phyloP scores from a whole-genome alignment of 2,113 vertebrate genomes.

The Melanocharis versteri region DNA sequence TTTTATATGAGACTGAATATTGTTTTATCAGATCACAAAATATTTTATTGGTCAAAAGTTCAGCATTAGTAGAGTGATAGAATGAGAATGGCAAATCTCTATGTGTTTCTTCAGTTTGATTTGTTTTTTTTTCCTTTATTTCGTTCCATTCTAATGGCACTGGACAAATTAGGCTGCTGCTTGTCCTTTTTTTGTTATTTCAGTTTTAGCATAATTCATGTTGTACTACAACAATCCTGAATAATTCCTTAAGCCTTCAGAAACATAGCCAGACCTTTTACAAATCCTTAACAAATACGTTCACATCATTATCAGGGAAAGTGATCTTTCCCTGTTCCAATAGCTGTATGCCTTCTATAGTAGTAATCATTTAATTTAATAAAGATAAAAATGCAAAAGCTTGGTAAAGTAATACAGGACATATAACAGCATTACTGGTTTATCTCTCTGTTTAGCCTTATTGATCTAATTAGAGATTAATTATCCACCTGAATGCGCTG shows the following conservation, averaged over 20 bases:
- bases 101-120: neutral
- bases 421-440: neutral
- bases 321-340: neutral
- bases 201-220: neutral
- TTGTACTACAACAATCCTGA: neutral
- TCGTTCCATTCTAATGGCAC: neutral
- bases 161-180: neutral
- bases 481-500: conserved; percentile 21
- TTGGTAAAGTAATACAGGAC: neutral
- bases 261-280: neutral
- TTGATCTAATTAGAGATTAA: conserved; percentile 46
- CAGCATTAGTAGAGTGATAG: neutral
- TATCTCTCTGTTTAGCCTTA: conserved; percentile 27
- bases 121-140: neutral
- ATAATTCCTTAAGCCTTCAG: neutral
- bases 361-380: conserved; percentile 42
- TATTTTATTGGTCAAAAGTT: neutral
- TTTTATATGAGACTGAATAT: neutral
- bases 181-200: neutral
- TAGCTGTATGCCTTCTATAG: neutral
- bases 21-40: neutral
- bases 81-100: neutral
- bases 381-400: conserved; percentile 5
- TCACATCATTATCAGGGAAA: neutral
- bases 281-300: neutral